Conservation (phyloP, 2,888 invertebrate genomes). For the Microplitis deprimator region DNA sequence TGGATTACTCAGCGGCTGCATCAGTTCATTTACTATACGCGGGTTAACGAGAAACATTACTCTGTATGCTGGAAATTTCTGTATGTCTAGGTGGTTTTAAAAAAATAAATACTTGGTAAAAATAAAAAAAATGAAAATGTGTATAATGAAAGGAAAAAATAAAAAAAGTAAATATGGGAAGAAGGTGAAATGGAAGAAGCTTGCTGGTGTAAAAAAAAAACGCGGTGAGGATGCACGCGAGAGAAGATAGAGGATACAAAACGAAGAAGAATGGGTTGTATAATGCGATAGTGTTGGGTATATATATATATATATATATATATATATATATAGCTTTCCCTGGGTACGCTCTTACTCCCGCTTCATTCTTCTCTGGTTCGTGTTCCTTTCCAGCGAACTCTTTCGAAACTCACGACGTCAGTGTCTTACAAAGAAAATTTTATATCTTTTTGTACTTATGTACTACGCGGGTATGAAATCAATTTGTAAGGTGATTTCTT, state of each 20-base stretch:
- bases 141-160: background rate
- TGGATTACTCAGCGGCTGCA: background rate
- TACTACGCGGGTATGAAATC: background rate
- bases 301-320: background rate
- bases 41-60: slow-evolving; percentile 32
- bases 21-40: slow-evolving; percentile 22
- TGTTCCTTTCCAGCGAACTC: background rate
- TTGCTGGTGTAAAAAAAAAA: slow-evolving; percentile 14
- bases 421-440: background rate
- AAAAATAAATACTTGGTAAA: slow-evolving; percentile 25
- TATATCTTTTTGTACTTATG: background rate
- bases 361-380: background rate
- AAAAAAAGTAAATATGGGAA: slow-evolving; percentile 12
- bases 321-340: too few species aligned
- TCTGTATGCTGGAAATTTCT: slow-evolving; percentile 8
- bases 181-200: slow-evolving; percentile 19
- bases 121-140: background rate
- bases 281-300: slow-evolving; percentile 29
- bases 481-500: background rate
- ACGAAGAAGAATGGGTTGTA: slow-evolving; percentile 39
- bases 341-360: background rate
- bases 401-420: background rate
- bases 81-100: slow-evolving; percentile 2
- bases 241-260: slow-evolving; percentile 31
- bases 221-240: slow-evolving; percentile 37